phyloP scores from a whole-genome alignment of 2,113 vertebrate genomes.

The Trogon surrucura region DNA sequence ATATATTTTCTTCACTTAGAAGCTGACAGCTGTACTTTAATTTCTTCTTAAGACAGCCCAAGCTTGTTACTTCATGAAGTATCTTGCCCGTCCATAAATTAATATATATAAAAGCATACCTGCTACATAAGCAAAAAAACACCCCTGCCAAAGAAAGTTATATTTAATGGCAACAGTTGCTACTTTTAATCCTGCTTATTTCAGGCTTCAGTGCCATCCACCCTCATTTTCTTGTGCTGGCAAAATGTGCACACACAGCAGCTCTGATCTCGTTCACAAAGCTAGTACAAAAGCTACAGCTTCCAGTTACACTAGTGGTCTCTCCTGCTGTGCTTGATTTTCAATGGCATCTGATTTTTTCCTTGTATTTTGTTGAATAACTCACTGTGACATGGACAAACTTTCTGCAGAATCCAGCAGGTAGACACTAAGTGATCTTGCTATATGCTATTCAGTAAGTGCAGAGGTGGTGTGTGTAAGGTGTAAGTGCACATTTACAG shows the following conservation, averaged over 20 bases:
- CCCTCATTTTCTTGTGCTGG: not conserved
- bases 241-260: not conserved
- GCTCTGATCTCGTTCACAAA: constrained; percentile 3
- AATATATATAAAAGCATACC: constrained; percentile 27
- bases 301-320: not conserved
- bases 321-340: not conserved
- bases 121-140: constrained; percentile 28
- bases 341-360: not conserved
- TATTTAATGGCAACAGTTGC: constrained; percentile 39
- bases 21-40: not conserved
- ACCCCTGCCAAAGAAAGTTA: not conserved
- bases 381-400: not conserved
- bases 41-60: not conserved
- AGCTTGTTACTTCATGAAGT: not conserved
- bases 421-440: not conserved
- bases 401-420: not conserved
- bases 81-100: not conserved
- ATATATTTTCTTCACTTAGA: not conserved
- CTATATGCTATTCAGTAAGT: not conserved
- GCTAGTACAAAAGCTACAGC: not conserved
- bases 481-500: not conserved
- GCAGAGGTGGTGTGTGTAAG: not conserved
- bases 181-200: constrained; percentile 47
- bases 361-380: not conserved
- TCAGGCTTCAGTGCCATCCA: constrained; percentile 11